These are phyloP conservation scores for Phaetusa simplex DNA, from an alignment of 2,113 vertebrate genomes.

Conservation along the genomic window DNA sequence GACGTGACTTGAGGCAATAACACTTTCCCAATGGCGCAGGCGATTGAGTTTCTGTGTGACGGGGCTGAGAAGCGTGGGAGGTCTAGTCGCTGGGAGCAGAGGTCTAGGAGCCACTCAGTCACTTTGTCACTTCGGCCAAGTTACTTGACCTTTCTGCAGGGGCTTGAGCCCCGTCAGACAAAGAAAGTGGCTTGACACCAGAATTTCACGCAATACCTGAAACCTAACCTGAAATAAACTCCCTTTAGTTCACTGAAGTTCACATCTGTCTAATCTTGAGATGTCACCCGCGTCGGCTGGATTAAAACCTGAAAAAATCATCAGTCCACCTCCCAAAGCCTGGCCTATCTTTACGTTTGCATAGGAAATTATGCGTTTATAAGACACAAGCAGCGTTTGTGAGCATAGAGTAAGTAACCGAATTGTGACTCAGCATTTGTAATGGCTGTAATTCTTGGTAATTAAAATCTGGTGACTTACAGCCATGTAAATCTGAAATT, in stretches of 20 bases:
- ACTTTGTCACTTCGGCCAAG: slow-evolving; percentile 47
- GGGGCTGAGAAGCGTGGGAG: background rate
- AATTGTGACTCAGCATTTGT: background rate
- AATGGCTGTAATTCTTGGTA: background rate
- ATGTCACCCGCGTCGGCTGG: background rate
- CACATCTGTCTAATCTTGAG: background rate
- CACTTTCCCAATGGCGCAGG: background rate
- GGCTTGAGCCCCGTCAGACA: background rate
- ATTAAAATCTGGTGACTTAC: background rate
- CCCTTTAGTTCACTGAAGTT: background rate
- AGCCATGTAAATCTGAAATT: background rate
- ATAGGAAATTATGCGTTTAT: background rate
- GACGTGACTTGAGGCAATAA: background rate
- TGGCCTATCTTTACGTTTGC: rapidly evolving
- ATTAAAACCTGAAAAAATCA: background rate
- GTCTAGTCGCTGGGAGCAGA: slow-evolving; percentile 26
- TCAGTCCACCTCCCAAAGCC: background rate
- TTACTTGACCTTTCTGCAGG: slow-evolving; percentile 17
- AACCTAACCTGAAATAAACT: background rate
- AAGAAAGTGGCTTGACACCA: background rate
- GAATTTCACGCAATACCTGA: background rate
- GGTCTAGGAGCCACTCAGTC: slow-evolving; percentile 37
- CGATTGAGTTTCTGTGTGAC: background rate
- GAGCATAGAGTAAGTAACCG: background rate
- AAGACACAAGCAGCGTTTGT: background rate